These are phyloP conservation scores for Neuroterus valhalla DNA, from an alignment of 1,140 invertebrate genomes.

Conservation along the genomic window DNA sequence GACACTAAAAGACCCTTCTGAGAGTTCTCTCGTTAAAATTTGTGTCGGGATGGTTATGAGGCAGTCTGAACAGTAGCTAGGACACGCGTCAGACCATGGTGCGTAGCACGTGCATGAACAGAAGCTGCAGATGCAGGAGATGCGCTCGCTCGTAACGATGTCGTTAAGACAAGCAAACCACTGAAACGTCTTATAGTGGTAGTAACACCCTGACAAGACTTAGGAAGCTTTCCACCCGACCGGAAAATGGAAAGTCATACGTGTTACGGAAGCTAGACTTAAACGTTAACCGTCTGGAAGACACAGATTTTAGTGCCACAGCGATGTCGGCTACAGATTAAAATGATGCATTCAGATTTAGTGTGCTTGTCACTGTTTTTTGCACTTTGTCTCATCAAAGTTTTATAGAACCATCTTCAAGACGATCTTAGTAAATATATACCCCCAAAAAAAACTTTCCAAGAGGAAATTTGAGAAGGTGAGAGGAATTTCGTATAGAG, in stretches of 20 bases:
- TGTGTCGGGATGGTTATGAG: constrained; percentile 27
- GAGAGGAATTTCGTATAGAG: too few species aligned
- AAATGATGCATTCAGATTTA: too few species aligned
- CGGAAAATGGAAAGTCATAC: constrained; percentile 50
- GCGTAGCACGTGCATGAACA: constrained; percentile 19
- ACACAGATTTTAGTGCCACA: constrained; percentile 12
- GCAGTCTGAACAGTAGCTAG: constrained; percentile 9
- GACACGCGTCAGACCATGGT: constrained; percentile 20
- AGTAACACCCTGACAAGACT: constrained; percentile 21
- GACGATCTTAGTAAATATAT: too few species aligned
- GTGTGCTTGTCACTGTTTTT: too few species aligned
- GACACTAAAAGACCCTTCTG: constrained; percentile 5
- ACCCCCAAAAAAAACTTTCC: too few species aligned
- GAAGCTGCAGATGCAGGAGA: constrained; percentile 32
- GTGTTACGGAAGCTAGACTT: constrained; percentile 28
- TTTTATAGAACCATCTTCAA: too few species aligned
- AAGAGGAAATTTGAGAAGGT: too few species aligned
- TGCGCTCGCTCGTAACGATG: constrained; percentile 53
- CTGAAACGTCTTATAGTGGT: constrained; percentile 42
- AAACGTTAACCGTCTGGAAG: constrained; percentile 7
- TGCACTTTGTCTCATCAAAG: too few species aligned
- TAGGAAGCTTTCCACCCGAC: constrained; percentile 43
- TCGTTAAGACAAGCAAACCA: constrained; percentile 53
- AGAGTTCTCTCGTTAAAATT: constrained; percentile 25
- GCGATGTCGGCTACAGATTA: too few species aligned